Evolutionary conservation across 2,888 invertebrate genomes (phyloP), one percentile per base, ranked within the genome.

Genomic region (Eustalomyia histrio): DNA sequence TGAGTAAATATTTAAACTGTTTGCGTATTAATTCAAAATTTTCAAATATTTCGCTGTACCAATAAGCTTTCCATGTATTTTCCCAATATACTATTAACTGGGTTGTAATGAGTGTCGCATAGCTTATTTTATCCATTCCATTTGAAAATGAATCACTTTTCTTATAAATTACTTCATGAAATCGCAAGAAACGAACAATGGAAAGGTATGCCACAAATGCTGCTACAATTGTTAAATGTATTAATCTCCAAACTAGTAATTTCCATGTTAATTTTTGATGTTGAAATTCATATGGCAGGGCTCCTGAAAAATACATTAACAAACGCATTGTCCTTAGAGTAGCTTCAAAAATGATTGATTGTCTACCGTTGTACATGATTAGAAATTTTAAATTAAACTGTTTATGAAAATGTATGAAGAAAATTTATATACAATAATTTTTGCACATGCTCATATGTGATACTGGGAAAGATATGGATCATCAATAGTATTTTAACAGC

Each of bases 111-210:
- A 88, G 55, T 0, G 71, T 67, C 0, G 55, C 14, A 68, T 83
- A 87, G n/a, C 82, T 83, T 0, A 82, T 2, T 8, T 83, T 9
- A 52, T 87, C 87, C 29, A 88, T 68, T 2, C 52, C 35, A 10
- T 76, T 83, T 3, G 88, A 87, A 9, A 88, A 83, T 2, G 52
- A 39, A 68, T 87, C 88, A n/a, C 68, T 18, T 2, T 80, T 60
- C 14, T 74, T 74, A 35, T 81, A 76, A 1, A 78, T 24, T 1
- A 78, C 78, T n/a, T 82, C 74, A 39, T 78, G 60, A 63, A 43
- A 74, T 12, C 76, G 53, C 10, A 65, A 14, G 18, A 81, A 68
- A 1, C 80, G 76, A 10, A 80, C 18, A 57, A 76, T 17, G 6
- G 80, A 76, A 43, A 80, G 50, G 61, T 55, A 72, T 53, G 35